These are phyloP conservation scores for Apteryx mantelli DNA, from an alignment of 2,113 vertebrate species.

Conservation along the genomic window DNA sequence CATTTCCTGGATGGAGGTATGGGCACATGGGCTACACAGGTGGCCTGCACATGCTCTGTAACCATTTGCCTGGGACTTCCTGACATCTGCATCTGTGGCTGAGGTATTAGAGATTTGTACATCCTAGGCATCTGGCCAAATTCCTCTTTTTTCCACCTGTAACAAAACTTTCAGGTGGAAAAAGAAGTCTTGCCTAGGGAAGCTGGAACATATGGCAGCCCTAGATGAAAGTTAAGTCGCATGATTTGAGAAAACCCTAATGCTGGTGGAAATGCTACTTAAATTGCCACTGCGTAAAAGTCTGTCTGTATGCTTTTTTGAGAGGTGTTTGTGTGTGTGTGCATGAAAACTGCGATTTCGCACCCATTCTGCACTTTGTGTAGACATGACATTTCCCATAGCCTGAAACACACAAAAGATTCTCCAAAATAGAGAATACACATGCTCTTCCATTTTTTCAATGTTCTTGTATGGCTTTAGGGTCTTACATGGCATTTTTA, in stretches of 20 bases:
- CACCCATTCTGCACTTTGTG: background rate
- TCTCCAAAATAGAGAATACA: background rate
- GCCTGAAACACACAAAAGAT: background rate
- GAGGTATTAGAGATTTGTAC: background rate
- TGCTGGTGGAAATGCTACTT: background rate
- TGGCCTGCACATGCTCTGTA: background rate
- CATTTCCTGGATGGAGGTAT: background rate
- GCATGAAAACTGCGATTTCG: background rate
- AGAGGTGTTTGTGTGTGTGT: background rate
- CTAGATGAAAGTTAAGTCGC: background rate
- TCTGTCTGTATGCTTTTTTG: background rate
- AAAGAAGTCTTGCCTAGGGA: background rate
- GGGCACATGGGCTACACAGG: background rate
- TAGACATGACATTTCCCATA: background rate
- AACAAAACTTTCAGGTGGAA: constrained; percentile 6
- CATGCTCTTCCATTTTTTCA: accelerated
- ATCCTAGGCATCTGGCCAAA: background rate
- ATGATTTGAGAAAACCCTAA: background rate
- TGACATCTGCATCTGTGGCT: accelerated
- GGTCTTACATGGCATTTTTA: background rate
- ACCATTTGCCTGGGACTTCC: background rate
- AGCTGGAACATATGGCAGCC: background rate
- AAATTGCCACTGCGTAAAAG: background rate
- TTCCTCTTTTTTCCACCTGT: background rate
- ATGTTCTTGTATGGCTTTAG: background rate